Evolutionary conservation across 2,797 vertebrate species (phyloP), one percentile per base, ranked within the genome.

Genomic region (Brachyalestes nurse): DNA sequence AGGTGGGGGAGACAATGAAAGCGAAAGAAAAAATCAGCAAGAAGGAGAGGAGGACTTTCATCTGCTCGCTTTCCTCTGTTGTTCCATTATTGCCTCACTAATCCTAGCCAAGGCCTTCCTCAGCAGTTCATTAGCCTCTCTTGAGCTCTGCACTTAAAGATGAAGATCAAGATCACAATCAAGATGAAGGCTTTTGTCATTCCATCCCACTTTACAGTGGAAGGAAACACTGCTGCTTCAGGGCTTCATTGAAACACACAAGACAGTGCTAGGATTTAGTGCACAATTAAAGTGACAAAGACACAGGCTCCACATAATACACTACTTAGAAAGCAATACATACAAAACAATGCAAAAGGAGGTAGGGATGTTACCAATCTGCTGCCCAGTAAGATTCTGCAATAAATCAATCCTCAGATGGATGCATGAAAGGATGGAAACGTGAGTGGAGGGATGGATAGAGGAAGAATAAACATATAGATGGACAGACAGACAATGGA

Each of bases 1-100:
- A 67, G 75, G 80, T 75, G 79, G 72, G 55, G 81, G 88, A 90
- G 90, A 87, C 87, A 90, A 88, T 80, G 84, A 86, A 72, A 72
- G 82, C 8, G 40, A 82, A 78, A 67, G 72, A 86, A 71, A 73
- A 70, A 84, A 84, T 86, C 80, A 77, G 71, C 13, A 38, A 78
- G 67, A 82, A 64, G 78, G 65, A 87, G 79, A 84, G 80, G 82
- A 80, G 81, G 65, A 42, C 74, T 84, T 80, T 86, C 69, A 78
- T 87, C 78, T 81, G 71, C 72, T 79, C 77, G 42, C 72, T 79
- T 40, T 45, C 25, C 14, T 66, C 51, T 21, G 38, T 57, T 58
- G 72, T 70, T 62, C 58, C 42, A 47, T 40, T 51, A 16, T 65
- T 60, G 64, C 67, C 60, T 79, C 40, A 21, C 8, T 60, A 70